Percentiles rank a stretch among this genome's conserved stretches.
Conservation (phyloP, 2,113 vertebrate genomes). For the Paralichthys olivaceus region DNA sequence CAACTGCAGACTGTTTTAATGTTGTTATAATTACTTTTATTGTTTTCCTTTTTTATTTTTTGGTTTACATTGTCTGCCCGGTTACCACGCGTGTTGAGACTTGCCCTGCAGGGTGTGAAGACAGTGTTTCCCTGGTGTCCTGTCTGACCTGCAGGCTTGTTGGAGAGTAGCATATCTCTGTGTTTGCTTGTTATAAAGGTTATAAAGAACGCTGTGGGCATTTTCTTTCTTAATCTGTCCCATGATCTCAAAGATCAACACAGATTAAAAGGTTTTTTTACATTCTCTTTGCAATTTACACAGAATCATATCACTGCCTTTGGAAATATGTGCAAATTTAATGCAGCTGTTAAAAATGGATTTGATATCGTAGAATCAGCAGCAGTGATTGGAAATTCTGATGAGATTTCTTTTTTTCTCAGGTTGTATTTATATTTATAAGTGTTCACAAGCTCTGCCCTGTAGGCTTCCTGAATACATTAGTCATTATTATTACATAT, state of each 20-base stretch:
- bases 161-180: too few species aligned
- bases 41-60: too few species aligned
- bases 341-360: conserved; percentile 38
- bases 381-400: conserved; percentile 19
- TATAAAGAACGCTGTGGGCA: conserved; percentile 1
- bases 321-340: conserved; percentile 27
- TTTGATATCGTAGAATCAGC: conserved; percentile 20
- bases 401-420: neutral
- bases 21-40: too few species aligned
- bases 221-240: conserved; percentile 24
- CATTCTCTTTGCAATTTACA: neutral
- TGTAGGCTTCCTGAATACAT: conserved; percentile 24
- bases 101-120: too few species aligned
- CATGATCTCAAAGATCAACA: conserved; percentile 3
- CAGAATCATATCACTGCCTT: conserved; percentile 7
- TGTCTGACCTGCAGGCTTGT: too few species aligned
- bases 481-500: conserved; percentile 13
- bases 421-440: conserved; percentile 22
- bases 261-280: conserved; percentile 30
- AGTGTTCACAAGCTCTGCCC: neutral
- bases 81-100: too few species aligned
- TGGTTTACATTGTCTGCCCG: too few species aligned
- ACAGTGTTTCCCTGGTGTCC: too few species aligned
- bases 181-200: conserved; percentile 29
- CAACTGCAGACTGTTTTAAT: too few species aligned